Conservation (phyloP, 2,888 invertebrate species). For the Xestia rhomboidea region DNA sequence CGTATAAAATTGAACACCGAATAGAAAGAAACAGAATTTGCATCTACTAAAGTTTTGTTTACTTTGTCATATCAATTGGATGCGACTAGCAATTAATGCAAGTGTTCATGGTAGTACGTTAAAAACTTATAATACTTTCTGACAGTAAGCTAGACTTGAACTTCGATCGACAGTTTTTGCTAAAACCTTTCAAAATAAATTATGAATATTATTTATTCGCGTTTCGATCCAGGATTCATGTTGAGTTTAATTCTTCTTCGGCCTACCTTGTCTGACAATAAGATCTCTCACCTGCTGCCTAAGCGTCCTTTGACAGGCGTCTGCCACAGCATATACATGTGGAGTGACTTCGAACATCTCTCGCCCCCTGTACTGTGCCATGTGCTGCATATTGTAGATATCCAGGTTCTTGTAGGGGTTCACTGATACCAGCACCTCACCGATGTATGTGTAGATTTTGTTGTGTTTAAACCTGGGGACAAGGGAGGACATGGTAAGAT, state of each 20-base stretch:
- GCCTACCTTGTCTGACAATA: neutral
- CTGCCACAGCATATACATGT: conserved; percentile 99
- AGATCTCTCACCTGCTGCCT: conserved; percentile 93
- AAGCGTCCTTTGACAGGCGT: conserved; percentile 98
- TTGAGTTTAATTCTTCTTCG: neutral
- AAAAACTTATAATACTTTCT: neutral
- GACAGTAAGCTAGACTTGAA: neutral
- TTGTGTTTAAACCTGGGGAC: conserved; percentile 96
- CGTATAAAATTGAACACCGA: neutral
- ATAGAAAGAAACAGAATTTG: neutral
- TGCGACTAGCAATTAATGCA: neutral
- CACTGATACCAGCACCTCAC: conserved; percentile 99
- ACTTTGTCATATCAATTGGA: neutral
- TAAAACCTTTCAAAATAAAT: neutral
- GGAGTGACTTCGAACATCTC: conserved; percentile 99
- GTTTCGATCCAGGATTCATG: neutral
- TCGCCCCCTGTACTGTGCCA: conserved; percentile 96
- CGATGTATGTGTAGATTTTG: conserved; percentile 99
- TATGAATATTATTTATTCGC: neutral
- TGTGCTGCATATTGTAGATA: conserved; percentile 96
- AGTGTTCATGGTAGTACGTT: neutral
- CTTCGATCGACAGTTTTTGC: neutral
- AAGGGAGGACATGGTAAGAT: conserved; percentile 53
- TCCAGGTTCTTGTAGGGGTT: conserved; percentile 98
- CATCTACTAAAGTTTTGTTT: neutral